Base-by-base conservation (phyloP, 2,888 invertebrate genomes). In the Orchestes rusci region DNA sequence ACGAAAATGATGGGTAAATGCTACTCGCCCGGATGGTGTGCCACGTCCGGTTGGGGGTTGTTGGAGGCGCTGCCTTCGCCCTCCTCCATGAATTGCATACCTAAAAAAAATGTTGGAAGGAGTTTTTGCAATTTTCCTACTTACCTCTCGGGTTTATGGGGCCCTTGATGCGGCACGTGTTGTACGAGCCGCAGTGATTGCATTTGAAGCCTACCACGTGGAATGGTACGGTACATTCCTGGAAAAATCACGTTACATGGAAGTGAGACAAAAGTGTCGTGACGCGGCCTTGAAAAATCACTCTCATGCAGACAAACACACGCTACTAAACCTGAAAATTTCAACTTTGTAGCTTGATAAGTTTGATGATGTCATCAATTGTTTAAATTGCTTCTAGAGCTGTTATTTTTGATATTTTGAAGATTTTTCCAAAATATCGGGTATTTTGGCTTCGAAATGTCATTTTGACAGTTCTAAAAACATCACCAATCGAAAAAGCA, bases 121-220 rank as follows among this genome's bases (percentile, higher is more conserved):
- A 31, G 8, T 12, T 2, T 12, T 31, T 13, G 27, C 8, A 27
- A 15, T 7, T 12, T n/a, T 19, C 10, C 5, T 16, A 45, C 42
- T 39, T 48, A 51, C 51, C 43, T 36, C 20, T 42, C 2, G 45
- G 39, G 43, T 42, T 39, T 4, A 49, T 41, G 16, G 69, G 79
- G 12, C 81, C 82, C 56, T 80, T 82, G 31, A 84, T 82, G 60
- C 84, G 79, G 58, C 87, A 86, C 1, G 92, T 92, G 66, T 92
- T 92, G 67, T 92, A 92, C 2, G 88, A 90, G n/a, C 88, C 89
- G 63, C 92, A 92, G 54, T 82, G 77, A 31, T 75, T 72, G 64
- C 92, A 93, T 66, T 92, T 92, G 44, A 89, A 70, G 2, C 91
- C 92, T 19, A 92, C 82, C 48, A 91, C 84, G 64, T 93, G 92